These are phyloP conservation scores for Stenodema calcarata DNA, from an alignment of 2,888 invertebrate genomes.

Conservation along the genomic window DNA sequence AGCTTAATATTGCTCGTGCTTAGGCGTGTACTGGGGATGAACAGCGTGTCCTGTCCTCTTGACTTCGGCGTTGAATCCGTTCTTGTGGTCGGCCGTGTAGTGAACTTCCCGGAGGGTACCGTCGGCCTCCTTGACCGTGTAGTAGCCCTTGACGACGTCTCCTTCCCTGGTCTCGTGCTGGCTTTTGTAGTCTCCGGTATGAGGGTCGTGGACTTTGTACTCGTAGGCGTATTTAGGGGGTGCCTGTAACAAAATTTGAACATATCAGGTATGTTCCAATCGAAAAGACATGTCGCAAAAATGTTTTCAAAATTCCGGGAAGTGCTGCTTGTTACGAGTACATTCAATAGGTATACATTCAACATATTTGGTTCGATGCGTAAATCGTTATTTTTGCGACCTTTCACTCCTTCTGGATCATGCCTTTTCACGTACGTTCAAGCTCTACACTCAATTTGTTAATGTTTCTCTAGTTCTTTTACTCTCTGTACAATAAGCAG, in stretches of 20 bases:
- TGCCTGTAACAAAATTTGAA: conserved; percentile 42
- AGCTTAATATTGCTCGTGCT: conserved; percentile 23
- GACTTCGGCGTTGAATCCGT: conserved; percentile 59
- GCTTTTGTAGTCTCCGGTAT: conserved; percentile 55
- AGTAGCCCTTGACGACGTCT: conserved; percentile 43
- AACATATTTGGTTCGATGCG: too few relatives aligned
- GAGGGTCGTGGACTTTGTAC: conserved; percentile 55
- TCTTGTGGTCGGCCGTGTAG: conserved; percentile 58
- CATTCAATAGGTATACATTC: too few relatives aligned
- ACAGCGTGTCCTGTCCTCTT: conserved; percentile 55
- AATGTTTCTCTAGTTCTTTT: too few relatives aligned
- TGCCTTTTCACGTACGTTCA: too few relatives aligned
- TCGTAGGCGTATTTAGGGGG: conserved; percentile 54
- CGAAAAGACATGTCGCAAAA: too few relatives aligned
- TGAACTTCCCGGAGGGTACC: conserved; percentile 56
- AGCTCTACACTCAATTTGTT: too few relatives aligned
- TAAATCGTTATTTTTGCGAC: too few relatives aligned
- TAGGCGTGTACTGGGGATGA: conserved; percentile 50
- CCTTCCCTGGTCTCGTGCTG: conserved; percentile 55
- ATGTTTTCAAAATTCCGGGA: too few relatives aligned
- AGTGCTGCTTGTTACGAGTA: too few relatives aligned
- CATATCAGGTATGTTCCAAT: too few relatives aligned
- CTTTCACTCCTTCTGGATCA: too few relatives aligned
- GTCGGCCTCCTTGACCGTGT: conserved; percentile 49
- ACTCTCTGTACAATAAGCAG: too few relatives aligned